Base-by-base conservation (phyloP, 2,888 invertebrate genomes). In the Atrina japonica region DNA sequence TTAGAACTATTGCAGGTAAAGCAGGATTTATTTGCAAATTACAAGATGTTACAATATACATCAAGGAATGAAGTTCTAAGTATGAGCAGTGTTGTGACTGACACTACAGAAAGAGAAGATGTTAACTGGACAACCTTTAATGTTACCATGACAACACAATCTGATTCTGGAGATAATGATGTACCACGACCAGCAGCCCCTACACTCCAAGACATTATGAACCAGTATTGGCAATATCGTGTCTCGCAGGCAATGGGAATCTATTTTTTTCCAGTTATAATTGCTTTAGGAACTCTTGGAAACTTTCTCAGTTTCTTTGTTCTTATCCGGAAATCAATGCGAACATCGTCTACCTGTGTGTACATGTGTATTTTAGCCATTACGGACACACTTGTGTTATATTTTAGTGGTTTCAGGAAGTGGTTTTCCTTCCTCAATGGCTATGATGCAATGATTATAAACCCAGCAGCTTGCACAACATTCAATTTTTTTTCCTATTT, bases 321-420 rank as follows among this genome's bases (percentile, higher is more conserved):
- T 1, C 84, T 85, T 83, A 45, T 80, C 9, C 66, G 81, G 14
- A 76, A 73, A 47, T 65, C 75, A 9, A 83, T 85, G 82, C 70
- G 75, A 3, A 69, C 68, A 50, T 75, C 81, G 9, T 81, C 85
- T 23, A 85, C 84, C 3, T 84, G 82, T 59, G 81, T 83, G 58
- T 84, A 85, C 66, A 85, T 86, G 83, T 78, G 80, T 6, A 68
- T 75, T 16, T 59, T 86, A 35, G 83, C 86, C 0, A 59, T 83
- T 2, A 77, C 78, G 27, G 86, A 87, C 66, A 78, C 82, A 16
- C 40, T 77, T 6, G 80, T 84, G 9, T 58, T 87, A 27, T 81
- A 82, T 49, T 77, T 81, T 29, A 75, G 78, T n/a, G 82, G 83
- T 53, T 69, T 86, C 14, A 66, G 83, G 40, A 78, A 81, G 21